Evolutionary conservation across 2,113 vertebrate species (phyloP), one percentile per base, ranked within the genome.

Genomic region (Tragelaphus buxtoni): DNA sequence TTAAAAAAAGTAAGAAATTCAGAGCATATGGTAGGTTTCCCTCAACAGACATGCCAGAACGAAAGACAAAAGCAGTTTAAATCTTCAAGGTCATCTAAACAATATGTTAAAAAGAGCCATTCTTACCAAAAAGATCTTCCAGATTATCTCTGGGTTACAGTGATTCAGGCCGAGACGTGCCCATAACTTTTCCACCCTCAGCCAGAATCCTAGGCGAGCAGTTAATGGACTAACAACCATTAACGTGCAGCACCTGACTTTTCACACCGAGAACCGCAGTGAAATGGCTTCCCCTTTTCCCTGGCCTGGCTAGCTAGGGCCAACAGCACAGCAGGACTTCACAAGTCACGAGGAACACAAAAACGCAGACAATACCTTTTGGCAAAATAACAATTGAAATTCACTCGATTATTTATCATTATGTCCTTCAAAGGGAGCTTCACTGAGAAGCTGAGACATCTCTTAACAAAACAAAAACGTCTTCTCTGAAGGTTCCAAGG

Each of bases 281-380:
- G 74, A n/a, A 95, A 47, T 4, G 45, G 32, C 74, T 58, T 35
- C 39, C 93, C 72, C 45, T 89, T 63, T 74, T 79, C 61, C 53
- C 91, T 96, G 28, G 89, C 91, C 87, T 83, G 51, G 89, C 80
- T 82, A 22, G 30, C 81, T 12, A 53, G 81, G 53, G 90, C 88
- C 81, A 56, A 88, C n/a, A 69, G 87, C 88, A 80, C 90, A 65
- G 94, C 51, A 55, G 61, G 95, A 92, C 63, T 84, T 93, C 95
- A 91, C 79, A 85, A 97, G 96, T 90, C 87, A 80, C 2, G 5
- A 74, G 9, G 87, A 90, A 94, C 87, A 98, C 97, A 98, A 96
- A 98, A 97, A 95, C 81, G 45, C 90, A 83, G 53, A 98, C 96
- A 97, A 98, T 96, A 95, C 96, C 97, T 97, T 97, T 96, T 97